These are phyloP conservation scores for Amaurobius ferox DNA, from an alignment of 2,888 invertebrate species.

Conservation along the genomic window DNA sequence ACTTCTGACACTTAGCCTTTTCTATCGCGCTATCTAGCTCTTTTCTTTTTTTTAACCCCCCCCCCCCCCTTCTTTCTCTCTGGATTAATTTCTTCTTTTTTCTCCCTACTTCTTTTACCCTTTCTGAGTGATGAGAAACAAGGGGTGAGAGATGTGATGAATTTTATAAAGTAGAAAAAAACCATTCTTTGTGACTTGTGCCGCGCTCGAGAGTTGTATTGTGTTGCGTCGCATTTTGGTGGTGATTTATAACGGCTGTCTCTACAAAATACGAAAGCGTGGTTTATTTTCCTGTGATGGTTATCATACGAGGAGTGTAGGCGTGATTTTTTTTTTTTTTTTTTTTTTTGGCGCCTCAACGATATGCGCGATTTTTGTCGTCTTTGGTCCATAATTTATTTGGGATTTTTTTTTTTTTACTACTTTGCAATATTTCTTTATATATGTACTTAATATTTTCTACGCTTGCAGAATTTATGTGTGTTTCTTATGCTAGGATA, in stretches of 20 bases:
- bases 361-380: neutral
- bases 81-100: neutral
- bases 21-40: conserved; percentile 26
- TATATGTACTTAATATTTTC: too few species aligned
- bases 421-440: too few species aligned
- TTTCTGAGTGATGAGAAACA: conserved; percentile 54
- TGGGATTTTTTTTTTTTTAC: too few species aligned
- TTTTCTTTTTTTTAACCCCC: conserved; percentile 2
- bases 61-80: neutral
- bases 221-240: conserved; percentile 6
- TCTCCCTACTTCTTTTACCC: conserved; percentile 1
- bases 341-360: neutral
- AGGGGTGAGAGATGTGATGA: conserved; percentile 61
- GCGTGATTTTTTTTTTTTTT: conserved; percentile 12
- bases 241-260: conserved; percentile 47
- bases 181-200: conserved; percentile 5
- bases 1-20: conserved; percentile 69
- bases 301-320: conserved; percentile 29
- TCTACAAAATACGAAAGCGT: too few species aligned
- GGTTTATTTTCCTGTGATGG: conserved; percentile 35
- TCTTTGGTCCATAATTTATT: too few species aligned
- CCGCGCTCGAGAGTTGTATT: conserved; percentile 8
- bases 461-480: too few species aligned
- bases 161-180: conserved; percentile 22
- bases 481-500: too few species aligned